Conservation (phyloP, 1,140 invertebrate species). For the Hylaeus anthracinus region DNA sequence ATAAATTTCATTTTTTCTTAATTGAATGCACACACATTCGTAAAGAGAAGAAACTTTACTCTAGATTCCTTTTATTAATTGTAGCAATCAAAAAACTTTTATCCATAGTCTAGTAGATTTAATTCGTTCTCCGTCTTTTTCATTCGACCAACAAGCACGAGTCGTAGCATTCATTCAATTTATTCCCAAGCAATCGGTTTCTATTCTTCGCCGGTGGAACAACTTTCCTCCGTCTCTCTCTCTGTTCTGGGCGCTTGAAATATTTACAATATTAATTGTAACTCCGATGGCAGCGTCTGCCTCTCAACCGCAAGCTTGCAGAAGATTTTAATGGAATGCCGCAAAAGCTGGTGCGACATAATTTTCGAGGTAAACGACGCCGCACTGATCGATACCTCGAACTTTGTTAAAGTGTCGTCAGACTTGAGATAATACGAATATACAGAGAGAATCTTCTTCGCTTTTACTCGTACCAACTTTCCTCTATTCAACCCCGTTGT, state of each 20-base stretch:
- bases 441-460: slow-evolving; percentile 41
- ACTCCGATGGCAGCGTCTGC: neutral
- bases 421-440: slow-evolving; percentile 61
- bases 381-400: slow-evolving; percentile 55
- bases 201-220: neutral
- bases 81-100: too few relatives aligned
- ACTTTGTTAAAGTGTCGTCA: slow-evolving; percentile 57
- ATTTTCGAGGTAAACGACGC: slow-evolving; percentile 45
- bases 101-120: too few relatives aligned
- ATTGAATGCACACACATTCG: too few relatives aligned
- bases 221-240: neutral
- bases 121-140: too few relatives aligned
- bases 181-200: neutral
- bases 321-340: slow-evolving; percentile 25
- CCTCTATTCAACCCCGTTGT: slow-evolving; percentile 50
- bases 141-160: too few relatives aligned
- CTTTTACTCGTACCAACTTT: slow-evolving; percentile 45
- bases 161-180: neutral
- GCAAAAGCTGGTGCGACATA: neutral
- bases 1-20: too few relatives aligned
- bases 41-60: too few relatives aligned
- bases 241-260: neutral
- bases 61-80: too few relatives aligned
- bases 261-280: neutral
- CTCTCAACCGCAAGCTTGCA: neutral